Base-by-base conservation (phyloP, 2,113 vertebrate genomes). In the Sapajus apella region DNA sequence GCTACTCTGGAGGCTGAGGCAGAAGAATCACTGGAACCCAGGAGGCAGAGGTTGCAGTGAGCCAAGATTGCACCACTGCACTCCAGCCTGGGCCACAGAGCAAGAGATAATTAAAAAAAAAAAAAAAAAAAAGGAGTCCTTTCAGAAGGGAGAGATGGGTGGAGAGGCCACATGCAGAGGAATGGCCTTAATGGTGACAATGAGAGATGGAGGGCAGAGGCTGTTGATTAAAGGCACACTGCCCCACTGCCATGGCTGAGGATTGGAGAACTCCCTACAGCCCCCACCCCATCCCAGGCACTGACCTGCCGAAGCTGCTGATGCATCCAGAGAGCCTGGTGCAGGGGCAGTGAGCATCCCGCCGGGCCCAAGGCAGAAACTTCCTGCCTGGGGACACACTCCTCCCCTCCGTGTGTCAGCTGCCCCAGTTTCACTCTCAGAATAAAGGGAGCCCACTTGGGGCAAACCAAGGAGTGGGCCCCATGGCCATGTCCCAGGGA, bases 181-280 rank as follows among this genome's bases (percentile, higher is more conserved):
- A 37, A 2, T 11, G 3, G 35, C 66, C 47, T 77, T 27, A 32
- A 23, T 23, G 11, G 30, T 66, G 17, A 56, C 40, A 43, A 5
- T 27, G 50, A 30, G 56, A 70, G 76, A 83, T 50, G 17, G 16
- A 20, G 5, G 27, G 30, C 23, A 66, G 35, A 70, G 47, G 66
- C 52, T 17, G 12, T 3, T 16, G 70, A 25, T 11, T 20, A 43
- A 35, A 45, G 56, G 37, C 18, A 37, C 40, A 10, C 17, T 5
- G 75, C 37, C 61, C 23, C 2, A 0, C 23, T 4, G 0, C 21
- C 3, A 0, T 0, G 13, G n/a, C 50, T 10, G 8, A 14, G 40
- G 6, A 30, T 8, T 50, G 73, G 32, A 37, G 12, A 40, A 5
- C 27, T 20, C 2, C 55, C n/a, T 10, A 1, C 50, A 27, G 1